Evolutionary conservation across 2,888 invertebrate genomes (phyloP).

Genomic region (Caenorhabditis plicata): DNA sequence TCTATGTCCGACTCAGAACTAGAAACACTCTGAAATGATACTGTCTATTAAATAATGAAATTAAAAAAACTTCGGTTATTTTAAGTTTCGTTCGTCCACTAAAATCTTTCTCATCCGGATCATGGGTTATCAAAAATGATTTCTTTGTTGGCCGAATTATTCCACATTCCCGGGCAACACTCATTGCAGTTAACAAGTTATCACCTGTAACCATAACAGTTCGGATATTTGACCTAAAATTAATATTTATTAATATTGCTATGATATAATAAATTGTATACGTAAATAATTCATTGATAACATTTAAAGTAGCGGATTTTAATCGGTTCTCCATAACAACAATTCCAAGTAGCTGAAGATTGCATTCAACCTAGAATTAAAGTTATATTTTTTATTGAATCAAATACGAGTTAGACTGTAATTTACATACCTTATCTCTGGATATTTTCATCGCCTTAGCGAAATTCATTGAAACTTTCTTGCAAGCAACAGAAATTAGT

Average conservation of each 20-base stretch:
- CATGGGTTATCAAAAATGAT: slow-evolving; percentile 43
- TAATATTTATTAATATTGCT: no score
- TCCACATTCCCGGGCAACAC: slow-evolving; percentile 84
- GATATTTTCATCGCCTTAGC: slow-evolving; percentile 58
- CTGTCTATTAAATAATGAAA: neutral
- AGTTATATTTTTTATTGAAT: neutral
- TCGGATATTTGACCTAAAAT: slow-evolving; percentile 78
- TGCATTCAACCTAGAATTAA: slow-evolving; percentile 48
- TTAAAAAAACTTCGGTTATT: slow-evolving; percentile 17
- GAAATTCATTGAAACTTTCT: slow-evolving; percentile 66
- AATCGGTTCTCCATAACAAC: slow-evolving; percentile 92
- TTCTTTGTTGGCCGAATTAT: slow-evolving; percentile 57
- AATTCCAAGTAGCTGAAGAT: slow-evolving; percentile 79
- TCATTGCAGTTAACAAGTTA: slow-evolving; percentile 87
- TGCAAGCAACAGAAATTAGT: slow-evolving; percentile 70
- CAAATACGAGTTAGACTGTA: neutral
- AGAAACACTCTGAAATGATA: slow-evolving; percentile 20
- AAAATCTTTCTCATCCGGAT: slow-evolving; percentile 19
- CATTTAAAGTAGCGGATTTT: slow-evolving; percentile 68
- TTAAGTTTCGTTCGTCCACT: slow-evolving; percentile 25
- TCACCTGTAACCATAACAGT: slow-evolving; percentile 89
- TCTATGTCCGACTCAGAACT: slow-evolving; percentile 21
- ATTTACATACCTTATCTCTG: slow-evolving; percentile 12
- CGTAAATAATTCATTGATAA: slow-evolving; percentile 65
- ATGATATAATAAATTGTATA: slow-evolving; percentile 6